Evolutionary conservation across 1,140 invertebrate species (phyloP).

Genomic region (Drosophila auraria): DNA sequence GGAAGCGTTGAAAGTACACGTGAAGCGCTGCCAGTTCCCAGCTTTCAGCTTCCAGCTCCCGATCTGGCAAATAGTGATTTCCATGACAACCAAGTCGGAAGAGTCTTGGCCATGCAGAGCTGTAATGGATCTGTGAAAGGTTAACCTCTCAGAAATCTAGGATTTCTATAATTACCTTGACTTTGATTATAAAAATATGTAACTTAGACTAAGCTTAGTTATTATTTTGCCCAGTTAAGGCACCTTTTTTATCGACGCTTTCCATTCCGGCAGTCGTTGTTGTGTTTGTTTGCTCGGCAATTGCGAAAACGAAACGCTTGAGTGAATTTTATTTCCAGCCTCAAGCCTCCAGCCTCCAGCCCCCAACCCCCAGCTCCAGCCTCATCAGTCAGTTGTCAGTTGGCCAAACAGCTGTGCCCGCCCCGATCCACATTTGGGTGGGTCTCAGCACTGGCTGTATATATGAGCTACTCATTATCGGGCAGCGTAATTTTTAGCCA

Average conservation of each 20-base stretch:
- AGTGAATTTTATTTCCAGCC: conserved; percentile 65
- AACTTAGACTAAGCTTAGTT: not conserved
- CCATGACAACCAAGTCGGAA: conserved; percentile 3
- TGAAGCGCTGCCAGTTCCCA: conserved; percentile 18
- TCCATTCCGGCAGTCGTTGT: conserved; percentile 49
- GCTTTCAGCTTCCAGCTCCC: conserved; percentile 5
- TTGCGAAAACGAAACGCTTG: conserved; percentile 72
- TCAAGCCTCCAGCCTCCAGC: conserved; percentile 53
- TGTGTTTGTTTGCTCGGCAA: conserved; percentile 74
- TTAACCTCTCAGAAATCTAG: not conserved
- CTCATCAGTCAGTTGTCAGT: conserved; percentile 32
- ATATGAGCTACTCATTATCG: conserved; percentile 65
- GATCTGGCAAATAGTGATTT: conserved; percentile 20
- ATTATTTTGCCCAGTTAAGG: conserved; percentile 8
- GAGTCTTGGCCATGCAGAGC: conserved; percentile 6
- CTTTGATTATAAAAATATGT: conserved; percentile 2
- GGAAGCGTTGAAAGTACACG: conserved; percentile 15
- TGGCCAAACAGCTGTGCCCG: conserved; percentile 52
- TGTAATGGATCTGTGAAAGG: conserved; percentile 28
- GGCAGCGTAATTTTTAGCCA: conserved; percentile 42
- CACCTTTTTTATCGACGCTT: conserved; percentile 28
- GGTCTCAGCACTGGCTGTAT: conserved; percentile 22
- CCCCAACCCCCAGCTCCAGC: conserved; percentile 19
- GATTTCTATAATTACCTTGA: not conserved
- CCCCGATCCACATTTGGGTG: conserved; percentile 36